Conservation (phyloP, 2,113 vertebrate species). For the Smithornis capensis region DNA sequence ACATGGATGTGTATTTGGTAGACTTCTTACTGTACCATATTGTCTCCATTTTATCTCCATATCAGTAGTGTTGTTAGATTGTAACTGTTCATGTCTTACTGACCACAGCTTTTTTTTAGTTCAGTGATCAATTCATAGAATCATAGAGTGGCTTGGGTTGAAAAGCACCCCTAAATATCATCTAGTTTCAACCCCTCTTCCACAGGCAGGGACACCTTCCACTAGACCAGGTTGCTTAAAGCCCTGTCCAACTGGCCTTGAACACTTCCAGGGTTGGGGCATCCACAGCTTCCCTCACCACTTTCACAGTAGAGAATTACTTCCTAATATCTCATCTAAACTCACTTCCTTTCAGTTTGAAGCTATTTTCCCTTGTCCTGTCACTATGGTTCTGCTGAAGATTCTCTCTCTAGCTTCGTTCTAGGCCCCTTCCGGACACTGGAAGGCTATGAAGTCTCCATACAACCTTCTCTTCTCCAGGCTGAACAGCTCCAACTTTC, state of each 20-base stretch:
- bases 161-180: background rate
- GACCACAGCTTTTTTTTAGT: background rate
- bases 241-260: background rate
- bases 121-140: background rate
- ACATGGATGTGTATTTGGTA: background rate
- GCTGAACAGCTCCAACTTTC: background rate
- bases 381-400: background rate
- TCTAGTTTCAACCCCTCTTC: background rate
- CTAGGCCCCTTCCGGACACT: background rate
- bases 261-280: background rate
- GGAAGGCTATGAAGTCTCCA: background rate
- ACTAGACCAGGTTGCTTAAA: background rate
- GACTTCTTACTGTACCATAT: background rate
- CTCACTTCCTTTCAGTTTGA: background rate
- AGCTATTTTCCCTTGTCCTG: background rate
- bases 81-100: background rate
- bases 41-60: background rate
- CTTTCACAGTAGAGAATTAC: background rate
- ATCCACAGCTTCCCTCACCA: background rate
- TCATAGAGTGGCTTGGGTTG: background rate
- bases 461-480: background rate
- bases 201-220: background rate
- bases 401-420: background rate
- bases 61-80: background rate
- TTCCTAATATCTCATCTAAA: background rate